These are phyloP conservation scores for Cordylochernes scorpioides DNA, from an alignment of 2,888 invertebrate genomes.

Conservation along the genomic window DNA sequence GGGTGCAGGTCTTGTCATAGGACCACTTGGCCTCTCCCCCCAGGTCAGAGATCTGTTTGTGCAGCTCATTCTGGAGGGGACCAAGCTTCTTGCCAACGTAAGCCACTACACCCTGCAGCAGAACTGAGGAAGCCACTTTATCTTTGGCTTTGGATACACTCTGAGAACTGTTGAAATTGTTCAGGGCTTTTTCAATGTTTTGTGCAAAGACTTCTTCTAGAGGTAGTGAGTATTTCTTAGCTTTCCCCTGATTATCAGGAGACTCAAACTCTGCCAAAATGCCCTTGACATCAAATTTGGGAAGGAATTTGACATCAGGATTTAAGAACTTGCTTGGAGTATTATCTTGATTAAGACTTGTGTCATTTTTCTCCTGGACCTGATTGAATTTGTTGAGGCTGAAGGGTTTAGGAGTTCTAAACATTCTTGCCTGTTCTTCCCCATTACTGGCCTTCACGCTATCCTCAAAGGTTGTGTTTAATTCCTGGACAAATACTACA, in stretches of 20 bases:
- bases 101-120: slow-evolving; percentile 21
- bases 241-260: slow-evolving; percentile 3
- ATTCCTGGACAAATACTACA: too few relatives aligned
- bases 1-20: slow-evolving; percentile 22
- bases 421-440: too few relatives aligned
- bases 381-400: neutral
- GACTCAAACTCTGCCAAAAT: slow-evolving; percentile 11
- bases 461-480: too few relatives aligned
- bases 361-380: neutral
- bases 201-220: slow-evolving; percentile 7
- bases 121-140: neutral
- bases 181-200: slow-evolving; percentile 1
- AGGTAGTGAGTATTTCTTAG: slow-evolving; percentile 3
- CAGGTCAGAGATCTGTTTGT: slow-evolving; percentile 19
- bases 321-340: neutral
- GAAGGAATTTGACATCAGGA: slow-evolving; percentile 13
- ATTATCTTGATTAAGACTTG: neutral
- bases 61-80: slow-evolving; percentile 20
- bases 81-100: slow-evolving; percentile 22
- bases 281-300: slow-evolving; percentile 16
- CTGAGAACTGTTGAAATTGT: too few relatives aligned
- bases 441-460: too few relatives aligned
- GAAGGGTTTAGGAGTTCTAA: too few relatives aligned
- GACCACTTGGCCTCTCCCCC: slow-evolving; percentile 23
- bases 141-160: neutral